phyloP scores from a whole-genome alignment of 2,888 invertebrate species.

The Dicyrtomina minuta region DNA sequence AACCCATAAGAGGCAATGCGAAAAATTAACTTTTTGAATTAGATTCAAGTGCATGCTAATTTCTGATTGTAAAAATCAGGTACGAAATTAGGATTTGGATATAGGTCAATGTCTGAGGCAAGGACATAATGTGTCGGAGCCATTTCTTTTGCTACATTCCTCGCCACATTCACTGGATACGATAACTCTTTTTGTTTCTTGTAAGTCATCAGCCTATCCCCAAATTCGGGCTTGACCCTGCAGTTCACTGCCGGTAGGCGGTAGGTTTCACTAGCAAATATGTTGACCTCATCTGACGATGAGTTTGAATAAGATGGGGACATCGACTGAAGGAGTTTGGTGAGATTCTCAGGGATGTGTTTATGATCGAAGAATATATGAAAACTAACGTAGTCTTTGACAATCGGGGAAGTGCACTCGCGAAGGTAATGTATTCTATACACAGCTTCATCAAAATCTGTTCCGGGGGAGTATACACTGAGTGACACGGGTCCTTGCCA shows the following conservation, averaged over 20 bases:
- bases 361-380: constrained; percentile 86
- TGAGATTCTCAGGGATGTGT: constrained; percentile 68
- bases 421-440: constrained; percentile 79
- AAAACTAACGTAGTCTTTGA: constrained; percentile 80
- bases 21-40: constrained; percentile 70
- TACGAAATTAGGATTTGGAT: constrained; percentile 81
- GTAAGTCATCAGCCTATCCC: constrained; percentile 63
- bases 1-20: too few species aligned
- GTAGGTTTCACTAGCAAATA: too few species aligned
- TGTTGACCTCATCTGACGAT: too few species aligned
- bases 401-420: constrained; percentile 69
- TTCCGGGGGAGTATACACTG: constrained; percentile 83
- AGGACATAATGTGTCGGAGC: constrained; percentile 81
- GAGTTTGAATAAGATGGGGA: too few species aligned
- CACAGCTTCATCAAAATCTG: constrained; percentile 75
- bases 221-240: constrained; percentile 63
- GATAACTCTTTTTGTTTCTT: constrained; percentile 77
- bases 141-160: constrained; percentile 81
- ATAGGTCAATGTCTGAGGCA: too few species aligned
- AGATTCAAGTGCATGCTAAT: constrained; percentile 61
- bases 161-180: constrained; percentile 86
- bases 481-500: constrained; percentile 87
- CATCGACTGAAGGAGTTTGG: constrained; percentile 18
- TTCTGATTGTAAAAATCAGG: too few species aligned
- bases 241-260: constrained; percentile 39